Evolutionary conservation across 2,113 vertebrate genomes (phyloP), one percentile per base, ranked within the genome.

Genomic region (Hymenochirus boettgeri): DNA sequence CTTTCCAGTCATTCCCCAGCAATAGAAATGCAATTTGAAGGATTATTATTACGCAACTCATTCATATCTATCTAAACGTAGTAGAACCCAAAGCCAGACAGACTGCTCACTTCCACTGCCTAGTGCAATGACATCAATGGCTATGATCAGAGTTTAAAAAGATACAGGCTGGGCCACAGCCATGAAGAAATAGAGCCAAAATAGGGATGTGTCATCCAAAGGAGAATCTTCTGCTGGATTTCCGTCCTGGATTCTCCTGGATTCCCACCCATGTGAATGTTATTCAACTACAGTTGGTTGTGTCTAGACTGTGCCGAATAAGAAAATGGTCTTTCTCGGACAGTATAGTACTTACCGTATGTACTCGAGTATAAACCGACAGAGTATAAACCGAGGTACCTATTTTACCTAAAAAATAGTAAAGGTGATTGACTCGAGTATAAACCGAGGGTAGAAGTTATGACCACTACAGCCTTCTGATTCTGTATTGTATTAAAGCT

Each of bases 21-120:
- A 42, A 6, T 42, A 42, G 15, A 42, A 42, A 42, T 42, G 33
- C n/a, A n/a, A 42, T 42, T 2, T 1, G 17, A 7, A 15, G 45
- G 62, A 55, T 35, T 33, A 55, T 27, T 35, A 31, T 57, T 65
- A 47, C 17, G 9, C 63, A 57, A 35, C 31, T 65, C 63, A 65
- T 57, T 65, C 26, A 65, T 48, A 33, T 35, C 27, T 15, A 31
- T 22, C 54, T 57, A 12, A 19, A 29, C 29, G 33, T 10, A 35
- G 11, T 22, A 29, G 3, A 35, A 35, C 31, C 11, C 18, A n/a
- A 57, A 48, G n/a, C 47, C 63, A 65, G 54, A 65, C 19, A 17
- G 54, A 31, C 63, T 48, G 53, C 6, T 55, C 9, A 15, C 24
- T 45, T 22, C 55, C 62, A 64, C 26, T 18, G 18, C 18, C 19